Conservation (phyloP, 1,140 invertebrate species). For the Drosophila eugracilis region DNA sequence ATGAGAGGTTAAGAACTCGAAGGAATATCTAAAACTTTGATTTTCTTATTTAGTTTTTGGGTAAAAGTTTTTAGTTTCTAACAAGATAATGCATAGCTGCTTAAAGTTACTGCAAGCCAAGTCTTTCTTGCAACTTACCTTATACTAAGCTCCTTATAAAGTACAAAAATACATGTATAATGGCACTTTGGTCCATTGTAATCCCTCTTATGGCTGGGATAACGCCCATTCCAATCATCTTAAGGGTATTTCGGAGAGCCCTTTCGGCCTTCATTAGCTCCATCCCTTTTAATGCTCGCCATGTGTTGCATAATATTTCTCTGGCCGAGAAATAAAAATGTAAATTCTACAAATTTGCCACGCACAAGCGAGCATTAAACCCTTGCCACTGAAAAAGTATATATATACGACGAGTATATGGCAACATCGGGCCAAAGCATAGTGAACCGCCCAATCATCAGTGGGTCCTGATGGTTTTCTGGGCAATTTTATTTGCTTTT, state of each 20-base stretch:
- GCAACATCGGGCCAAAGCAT: not conserved
- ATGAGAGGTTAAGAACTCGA: no score
- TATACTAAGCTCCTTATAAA: not conserved
- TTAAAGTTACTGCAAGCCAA: no score
- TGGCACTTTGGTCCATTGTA: conserved; percentile 2
- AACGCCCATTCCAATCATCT: not conserved
- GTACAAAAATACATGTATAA: not conserved
- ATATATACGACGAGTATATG: not conserved
- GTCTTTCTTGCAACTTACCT: not conserved
- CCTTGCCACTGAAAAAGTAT: conserved; percentile 20
- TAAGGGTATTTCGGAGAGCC: conserved; percentile 23
- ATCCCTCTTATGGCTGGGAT: conserved; percentile 7
- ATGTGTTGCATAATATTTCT: conserved; percentile 72
- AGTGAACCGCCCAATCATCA: conserved; percentile 35
- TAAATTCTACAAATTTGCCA: conserved; percentile 77
- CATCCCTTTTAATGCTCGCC: conserved; percentile 59
- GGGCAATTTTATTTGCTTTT: conserved; percentile 70
- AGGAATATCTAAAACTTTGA: no score
- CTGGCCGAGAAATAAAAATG: conserved; percentile 65
- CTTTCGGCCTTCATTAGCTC: conserved; percentile 36
- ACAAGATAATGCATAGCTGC: no score
- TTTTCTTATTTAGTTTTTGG: no score
- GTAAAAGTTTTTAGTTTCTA: no score
- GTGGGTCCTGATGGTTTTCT: conserved; percentile 17
- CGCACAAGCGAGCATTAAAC: conserved; percentile 73